Percentiles rank a stretch among this genome's conserved stretches.
phyloP scores from a whole-genome alignment of 2,888 invertebrate genomes.

The Sylvicola fuscatus region DNA sequence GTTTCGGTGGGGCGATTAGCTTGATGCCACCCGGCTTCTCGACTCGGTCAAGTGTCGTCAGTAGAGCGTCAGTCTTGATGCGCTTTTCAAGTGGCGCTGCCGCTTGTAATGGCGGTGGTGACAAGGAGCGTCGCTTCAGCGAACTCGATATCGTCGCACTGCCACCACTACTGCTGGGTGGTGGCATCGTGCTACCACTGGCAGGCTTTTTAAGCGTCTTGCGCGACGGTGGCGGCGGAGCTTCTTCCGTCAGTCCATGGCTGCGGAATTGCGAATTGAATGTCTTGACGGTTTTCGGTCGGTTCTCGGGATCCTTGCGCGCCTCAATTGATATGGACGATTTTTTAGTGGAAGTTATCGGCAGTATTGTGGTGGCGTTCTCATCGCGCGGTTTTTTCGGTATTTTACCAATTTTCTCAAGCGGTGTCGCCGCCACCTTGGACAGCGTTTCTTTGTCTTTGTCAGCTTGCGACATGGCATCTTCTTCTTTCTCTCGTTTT shows the following conservation, averaged over 20 bases:
- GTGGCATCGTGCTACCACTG: slow-evolving; percentile 11
- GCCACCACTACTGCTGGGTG: slow-evolving; percentile 8
- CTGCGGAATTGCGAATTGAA: slow-evolving; percentile 82
- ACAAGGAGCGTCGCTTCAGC: slow-evolving; percentile 14
- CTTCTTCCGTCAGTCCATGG: slow-evolving; percentile 73
- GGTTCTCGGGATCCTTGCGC: slow-evolving; percentile 43
- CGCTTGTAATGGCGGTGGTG: slow-evolving; percentile 17
- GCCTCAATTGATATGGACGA: slow-evolving; percentile 67
- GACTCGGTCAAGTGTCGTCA: slow-evolving; percentile 13
- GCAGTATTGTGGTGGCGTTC: slow-evolving; percentile 21
- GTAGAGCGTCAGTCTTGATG: too few relatives aligned
- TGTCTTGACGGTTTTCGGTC: slow-evolving; percentile 81
- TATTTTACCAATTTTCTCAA: slow-evolving; percentile 58
- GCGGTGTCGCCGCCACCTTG: slow-evolving; percentile 41
- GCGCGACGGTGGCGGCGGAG: slow-evolving; percentile 65
- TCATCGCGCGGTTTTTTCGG: slow-evolving; percentile 43
- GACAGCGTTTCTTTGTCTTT: slow-evolving; percentile 47
- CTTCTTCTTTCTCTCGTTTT: slow-evolving; percentile 17
- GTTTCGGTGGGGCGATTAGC: slow-evolving; percentile 63
- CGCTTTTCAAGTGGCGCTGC: neutral
- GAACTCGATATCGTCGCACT: slow-evolving; percentile 6
- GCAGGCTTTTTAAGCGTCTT: slow-evolving; percentile 38
- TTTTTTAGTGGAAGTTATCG: slow-evolving; percentile 27
- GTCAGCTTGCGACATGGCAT: slow-evolving; percentile 29
- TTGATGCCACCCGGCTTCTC: slow-evolving; percentile 69